Evolutionary conservation across 1,140 invertebrate genomes (phyloP).

Genomic region (Phocides pigmalion): DNA sequence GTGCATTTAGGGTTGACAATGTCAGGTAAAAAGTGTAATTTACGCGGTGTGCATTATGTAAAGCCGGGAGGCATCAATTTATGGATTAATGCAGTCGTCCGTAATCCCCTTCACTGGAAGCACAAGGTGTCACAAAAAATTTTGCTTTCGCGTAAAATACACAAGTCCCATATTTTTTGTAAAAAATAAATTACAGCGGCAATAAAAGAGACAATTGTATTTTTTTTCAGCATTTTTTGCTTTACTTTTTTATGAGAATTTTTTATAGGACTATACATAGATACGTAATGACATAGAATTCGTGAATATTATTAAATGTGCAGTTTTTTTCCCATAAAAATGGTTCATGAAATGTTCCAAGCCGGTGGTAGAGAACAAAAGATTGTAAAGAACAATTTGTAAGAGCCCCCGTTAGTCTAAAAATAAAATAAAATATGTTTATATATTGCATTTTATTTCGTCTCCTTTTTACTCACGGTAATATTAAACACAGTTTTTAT

Average conservation of each 20-base stretch:
- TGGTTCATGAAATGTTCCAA: too few species aligned
- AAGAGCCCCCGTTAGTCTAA: too few species aligned
- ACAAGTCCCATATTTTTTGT: constrained; percentile 1
- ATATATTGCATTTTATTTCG: too few species aligned
- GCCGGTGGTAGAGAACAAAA: too few species aligned
- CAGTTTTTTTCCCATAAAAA: too few species aligned
- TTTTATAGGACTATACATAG: too few species aligned
- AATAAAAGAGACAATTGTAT: not conserved
- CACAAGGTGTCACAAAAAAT: constrained; percentile 14
- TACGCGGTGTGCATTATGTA: constrained; percentile 12
- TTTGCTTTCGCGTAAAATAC: constrained; percentile 19
- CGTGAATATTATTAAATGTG: too few species aligned
- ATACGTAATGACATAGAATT: too few species aligned
- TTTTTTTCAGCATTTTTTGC: not conserved
- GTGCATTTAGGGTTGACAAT: constrained; percentile 22
- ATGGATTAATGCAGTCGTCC: constrained; percentile 1
- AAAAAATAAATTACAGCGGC: not conserved
- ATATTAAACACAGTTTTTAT: too few species aligned
- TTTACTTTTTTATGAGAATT: not conserved
- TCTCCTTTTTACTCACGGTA: too few species aligned
- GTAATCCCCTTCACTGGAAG: constrained; percentile 18
- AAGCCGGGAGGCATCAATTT: constrained; percentile 21
- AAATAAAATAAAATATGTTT: too few species aligned
- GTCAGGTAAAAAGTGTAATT: constrained; percentile 28
- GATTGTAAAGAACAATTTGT: too few species aligned